These are phyloP conservation scores for Aromia moschata DNA, from an alignment of 2,888 invertebrate species.

Conservation along the genomic window DNA sequence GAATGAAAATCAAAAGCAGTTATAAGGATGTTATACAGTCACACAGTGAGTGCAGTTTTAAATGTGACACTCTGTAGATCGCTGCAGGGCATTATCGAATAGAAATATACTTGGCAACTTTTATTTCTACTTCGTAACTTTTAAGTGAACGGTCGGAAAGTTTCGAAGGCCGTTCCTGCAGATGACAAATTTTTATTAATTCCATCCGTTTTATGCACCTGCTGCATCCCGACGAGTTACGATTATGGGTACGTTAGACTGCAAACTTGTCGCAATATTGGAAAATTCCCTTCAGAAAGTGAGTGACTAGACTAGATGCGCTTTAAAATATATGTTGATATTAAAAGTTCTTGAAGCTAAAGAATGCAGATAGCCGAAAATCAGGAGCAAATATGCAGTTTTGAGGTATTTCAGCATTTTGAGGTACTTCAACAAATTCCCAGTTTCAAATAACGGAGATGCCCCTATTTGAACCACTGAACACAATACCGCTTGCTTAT, in stretches of 20 bases:
- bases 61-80: too few species aligned
- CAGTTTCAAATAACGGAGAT: too few species aligned
- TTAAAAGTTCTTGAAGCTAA: constrained; percentile 10
- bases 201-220: constrained; percentile 19
- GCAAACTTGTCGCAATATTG: constrained; percentile 9
- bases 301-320: constrained; percentile 8
- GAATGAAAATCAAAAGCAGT: too few species aligned
- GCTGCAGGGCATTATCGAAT: too few species aligned
- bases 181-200: constrained; percentile 24
- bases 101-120: too few species aligned
- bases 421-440: too few species aligned
- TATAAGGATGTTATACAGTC: too few species aligned
- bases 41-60: too few species aligned
- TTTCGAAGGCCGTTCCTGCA: constrained; percentile 3
- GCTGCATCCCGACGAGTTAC: constrained; percentile 12
- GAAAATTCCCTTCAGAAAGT: constrained; percentile 2
- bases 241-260: neutral
- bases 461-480: too few species aligned
- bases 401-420: too few species aligned
- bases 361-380: constrained; percentile 6
- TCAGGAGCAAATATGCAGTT: constrained; percentile 12
- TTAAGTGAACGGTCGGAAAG: constrained; percentile 9
- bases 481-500: too few species aligned
- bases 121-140: constrained; percentile 18
- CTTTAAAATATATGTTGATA: neutral